These are phyloP conservation scores for Bos taurus DNA, from an alignment of 2,113 vertebrate species.

Conservation along the genomic window ARS-UCD2.0 NC_037351.1:20820501-20821000, in stretches of 20 bases:
- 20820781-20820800: background rate
- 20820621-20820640: background rate
- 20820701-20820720: background rate
- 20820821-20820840: background rate
- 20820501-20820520: background rate
- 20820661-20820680: background rate
- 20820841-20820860: background rate
- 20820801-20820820: background rate
- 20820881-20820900: background rate
- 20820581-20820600: background rate
- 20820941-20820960: background rate
- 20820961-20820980: accelerated
- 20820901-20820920: background rate
- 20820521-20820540: background rate
- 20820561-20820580: background rate
- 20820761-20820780: background rate
- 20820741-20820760: background rate
- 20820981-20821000: background rate
- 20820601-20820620: background rate
- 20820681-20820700: background rate
- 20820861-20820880: background rate
- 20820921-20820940: background rate
- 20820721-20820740: background rate
- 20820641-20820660: background rate
- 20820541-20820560: background rate